These are phyloP conservation scores for Scalopus aquaticus DNA, from an alignment of 2,113 vertebrate genomes.

Conservation along the genomic window DNA sequence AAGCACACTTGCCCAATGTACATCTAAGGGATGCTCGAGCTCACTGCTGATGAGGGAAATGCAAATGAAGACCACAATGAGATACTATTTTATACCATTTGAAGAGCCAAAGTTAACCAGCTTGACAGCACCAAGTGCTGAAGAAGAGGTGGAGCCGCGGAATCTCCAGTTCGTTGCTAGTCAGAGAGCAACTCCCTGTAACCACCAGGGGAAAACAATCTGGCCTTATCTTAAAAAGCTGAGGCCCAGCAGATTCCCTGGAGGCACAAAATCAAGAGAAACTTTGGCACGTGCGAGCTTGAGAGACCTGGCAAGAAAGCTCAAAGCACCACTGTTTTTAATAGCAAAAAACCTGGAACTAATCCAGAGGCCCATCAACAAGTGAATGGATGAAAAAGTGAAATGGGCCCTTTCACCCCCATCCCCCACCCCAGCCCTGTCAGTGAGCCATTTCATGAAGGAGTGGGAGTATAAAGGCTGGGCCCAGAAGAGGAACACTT, in stretches of 20 bases:
- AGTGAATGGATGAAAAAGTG: too few species aligned
- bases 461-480: background rate
- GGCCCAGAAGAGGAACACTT: background rate
- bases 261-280: background rate
- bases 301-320: background rate
- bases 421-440: too few species aligned
- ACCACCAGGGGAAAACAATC: background rate
- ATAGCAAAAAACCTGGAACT: background rate
- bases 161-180: background rate
- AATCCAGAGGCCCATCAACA: background rate
- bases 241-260: background rate
- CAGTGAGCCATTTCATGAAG: background rate
- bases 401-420: too few species aligned
- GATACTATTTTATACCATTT: background rate
- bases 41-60: background rate
- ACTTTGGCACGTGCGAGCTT: background rate
- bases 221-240: background rate
- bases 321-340: background rate
- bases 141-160: background rate
- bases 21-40: background rate
- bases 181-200: background rate
- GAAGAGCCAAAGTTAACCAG: background rate
- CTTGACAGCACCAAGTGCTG: background rate
- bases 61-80: conserved; percentile 33
- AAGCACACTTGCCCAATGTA: background rate